Evolutionary conservation across 2,888 invertebrate species (phyloP), one percentile per base, ranked within the genome.

Genomic region (Bombyx huttoni): DNA sequence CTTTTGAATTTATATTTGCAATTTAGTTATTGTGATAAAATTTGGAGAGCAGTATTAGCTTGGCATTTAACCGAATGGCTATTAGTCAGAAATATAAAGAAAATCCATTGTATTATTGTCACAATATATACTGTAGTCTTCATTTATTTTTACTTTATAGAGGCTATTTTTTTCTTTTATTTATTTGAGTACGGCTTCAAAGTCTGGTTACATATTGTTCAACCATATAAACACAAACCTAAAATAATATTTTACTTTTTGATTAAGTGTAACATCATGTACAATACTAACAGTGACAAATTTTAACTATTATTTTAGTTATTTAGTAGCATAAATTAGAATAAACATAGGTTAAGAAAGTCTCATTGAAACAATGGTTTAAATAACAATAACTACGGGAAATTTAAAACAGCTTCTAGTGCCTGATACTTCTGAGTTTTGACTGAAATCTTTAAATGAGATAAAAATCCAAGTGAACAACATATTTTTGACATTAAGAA

Each of bases 41-140:
- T 60, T 59, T 59, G 63, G 59, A 61, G 50, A 67, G 34, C 83
- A 84, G 85, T 85, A 86, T 85, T 86, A 85, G 68, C 75, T 75
- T 67, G 75, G 85, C 84, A 85, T 85, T 84, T 85, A 75, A 63
- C 65, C 61, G 56, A 54, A 56, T 64, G 58, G 55, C 58, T 58
- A 54, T 24, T 24, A 24, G 24, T 24, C 24, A 24, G 24, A 24
- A 24, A 24, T 24, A 24, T 24, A 40, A 40, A 10, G 40, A 40
- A 40, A 40, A 12, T 10, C 3, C 8, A 8, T 10, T 40, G 40
- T 10, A 12, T 40, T 40, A 5, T 40, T 40, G 40, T 40, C 40
- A 40, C 40, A 40, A 55, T 53, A 54, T 53, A 54, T 57, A 54
- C 46, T 54, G 46, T 56, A 63, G 40, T 40, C 12, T 40, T 40